Conservation (phyloP, 1,140 invertebrate genomes). For the Saxidomus purpurata region DNA sequence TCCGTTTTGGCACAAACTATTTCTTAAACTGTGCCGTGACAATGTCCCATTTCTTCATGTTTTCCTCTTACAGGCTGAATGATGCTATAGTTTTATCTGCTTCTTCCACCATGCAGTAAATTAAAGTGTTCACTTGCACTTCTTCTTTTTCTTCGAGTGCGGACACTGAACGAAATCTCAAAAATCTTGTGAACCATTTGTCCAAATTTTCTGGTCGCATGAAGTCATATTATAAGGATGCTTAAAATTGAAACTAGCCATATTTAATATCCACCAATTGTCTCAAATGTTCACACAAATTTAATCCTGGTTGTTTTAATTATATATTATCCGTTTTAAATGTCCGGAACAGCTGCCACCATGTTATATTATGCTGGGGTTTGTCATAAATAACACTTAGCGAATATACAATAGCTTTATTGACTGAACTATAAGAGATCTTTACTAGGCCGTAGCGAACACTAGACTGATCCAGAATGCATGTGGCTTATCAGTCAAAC, state of each 20-base stretch:
- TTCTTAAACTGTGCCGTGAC: not conserved
- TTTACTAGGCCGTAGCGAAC: not conserved
- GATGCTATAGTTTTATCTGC: not conserved
- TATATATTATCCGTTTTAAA: not conserved
- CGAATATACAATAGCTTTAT: not conserved
- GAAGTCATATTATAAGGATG: not conserved
- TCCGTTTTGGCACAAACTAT: not conserved
- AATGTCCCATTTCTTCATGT: not conserved
- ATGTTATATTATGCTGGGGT: not conserved
- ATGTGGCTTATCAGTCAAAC: not conserved
- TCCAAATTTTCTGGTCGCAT: not conserved
- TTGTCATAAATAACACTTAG: too few relatives aligned
- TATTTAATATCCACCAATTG: not conserved
- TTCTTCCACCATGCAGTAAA: not conserved
- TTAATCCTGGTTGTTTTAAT: not conserved
- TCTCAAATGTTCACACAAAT: not conserved
- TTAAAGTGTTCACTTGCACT: conserved; percentile 1
- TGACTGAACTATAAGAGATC: not conserved
- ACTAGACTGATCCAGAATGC: not conserved
- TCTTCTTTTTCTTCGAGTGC: not conserved
- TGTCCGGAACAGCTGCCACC: not conserved
- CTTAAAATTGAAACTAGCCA: not conserved
- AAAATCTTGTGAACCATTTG: not conserved
- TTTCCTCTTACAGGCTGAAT: not conserved
- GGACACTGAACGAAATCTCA: not conserved